Evolutionary conservation across 2,113 vertebrate genomes (phyloP).

Genomic region (Atherinomorus stipes): DNA sequence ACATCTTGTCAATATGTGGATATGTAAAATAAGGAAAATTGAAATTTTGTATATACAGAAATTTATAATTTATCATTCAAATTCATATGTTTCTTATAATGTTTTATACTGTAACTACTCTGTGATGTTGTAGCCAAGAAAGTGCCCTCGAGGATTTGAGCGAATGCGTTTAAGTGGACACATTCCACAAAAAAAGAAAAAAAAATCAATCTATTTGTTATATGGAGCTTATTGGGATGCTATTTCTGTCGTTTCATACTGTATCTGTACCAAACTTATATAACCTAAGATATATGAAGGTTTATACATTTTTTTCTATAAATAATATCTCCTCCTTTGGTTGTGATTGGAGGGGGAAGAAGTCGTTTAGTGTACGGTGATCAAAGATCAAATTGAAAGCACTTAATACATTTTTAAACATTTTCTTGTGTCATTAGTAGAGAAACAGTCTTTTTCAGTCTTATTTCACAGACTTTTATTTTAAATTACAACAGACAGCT

Average conservation of each 20-base stretch:
- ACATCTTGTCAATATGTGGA: slow-evolving; percentile 72
- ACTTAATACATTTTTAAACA: slow-evolving; percentile 72
- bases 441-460: slow-evolving; percentile 25
- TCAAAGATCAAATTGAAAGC: slow-evolving; percentile 75
- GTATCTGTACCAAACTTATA: slow-evolving; percentile 72
- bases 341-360: slow-evolving; percentile 53
- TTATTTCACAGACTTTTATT: slow-evolving; percentile 23
- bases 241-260: slow-evolving; percentile 67
- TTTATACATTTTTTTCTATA: slow-evolving; percentile 76
- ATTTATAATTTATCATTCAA: slow-evolving; percentile 83
- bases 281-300: slow-evolving; percentile 77
- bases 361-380: slow-evolving; percentile 49
- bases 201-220: slow-evolving; percentile 49
- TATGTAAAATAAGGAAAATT: slow-evolving; percentile 70
- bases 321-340: slow-evolving; percentile 69
- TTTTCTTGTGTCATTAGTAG: slow-evolving; percentile 48
- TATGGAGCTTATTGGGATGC: slow-evolving; percentile 49
- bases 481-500: background rate
- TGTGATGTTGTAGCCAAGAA: slow-evolving; percentile 73
- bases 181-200: slow-evolving; percentile 41
- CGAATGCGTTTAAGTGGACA: slow-evolving; percentile 71
- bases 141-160: slow-evolving; percentile 79
- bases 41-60: slow-evolving; percentile 80
- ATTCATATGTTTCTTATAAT: slow-evolving; percentile 79
- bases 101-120: slow-evolving; percentile 79